These are phyloP conservation scores for Uromys caudimaculatus DNA, from an alignment of 2,797 vertebrate species.

Conservation along the genomic window DNA sequence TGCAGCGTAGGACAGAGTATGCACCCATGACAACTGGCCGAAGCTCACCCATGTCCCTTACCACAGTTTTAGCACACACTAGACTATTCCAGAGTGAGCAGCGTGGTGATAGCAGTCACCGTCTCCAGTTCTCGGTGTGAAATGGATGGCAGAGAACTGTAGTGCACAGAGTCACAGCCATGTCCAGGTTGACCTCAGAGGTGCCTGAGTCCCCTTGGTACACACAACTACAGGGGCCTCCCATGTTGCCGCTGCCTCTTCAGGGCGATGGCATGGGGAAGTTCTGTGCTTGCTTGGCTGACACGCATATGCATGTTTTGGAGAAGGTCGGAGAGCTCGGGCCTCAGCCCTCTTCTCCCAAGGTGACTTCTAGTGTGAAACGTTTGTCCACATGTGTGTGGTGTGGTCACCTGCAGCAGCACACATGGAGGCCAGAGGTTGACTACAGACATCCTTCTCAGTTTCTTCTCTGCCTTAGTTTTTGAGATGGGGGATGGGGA, in stretches of 20 bases:
- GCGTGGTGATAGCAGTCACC: neutral
- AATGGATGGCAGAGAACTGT: neutral
- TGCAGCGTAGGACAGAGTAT: neutral
- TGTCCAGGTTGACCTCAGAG: neutral
- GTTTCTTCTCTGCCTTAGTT: too few species aligned
- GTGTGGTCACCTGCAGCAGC: too few species aligned
- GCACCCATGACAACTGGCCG: neutral
- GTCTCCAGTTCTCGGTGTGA: neutral
- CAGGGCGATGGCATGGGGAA: neutral
- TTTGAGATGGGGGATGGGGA: neutral
- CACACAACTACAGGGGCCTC: rapidly evolving
- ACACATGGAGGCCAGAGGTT: neutral
- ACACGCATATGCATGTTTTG: neutral
- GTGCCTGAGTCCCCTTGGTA: rapidly evolving
- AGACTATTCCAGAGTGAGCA: conserved; percentile 10
- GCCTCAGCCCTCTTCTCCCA: conserved; percentile 13
- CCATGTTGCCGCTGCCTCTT: neutral
- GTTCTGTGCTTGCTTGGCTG: neutral
- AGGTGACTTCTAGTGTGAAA: neutral
- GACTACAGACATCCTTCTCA: too few species aligned
- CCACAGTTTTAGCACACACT: neutral
- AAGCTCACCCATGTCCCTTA: neutral
- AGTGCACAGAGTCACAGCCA: neutral
- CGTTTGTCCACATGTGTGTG: too few species aligned
- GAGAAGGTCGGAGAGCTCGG: neutral